phyloP scores from a whole-genome alignment of 2,797 vertebrate genomes.

The Manis crassicaudata region DNA sequence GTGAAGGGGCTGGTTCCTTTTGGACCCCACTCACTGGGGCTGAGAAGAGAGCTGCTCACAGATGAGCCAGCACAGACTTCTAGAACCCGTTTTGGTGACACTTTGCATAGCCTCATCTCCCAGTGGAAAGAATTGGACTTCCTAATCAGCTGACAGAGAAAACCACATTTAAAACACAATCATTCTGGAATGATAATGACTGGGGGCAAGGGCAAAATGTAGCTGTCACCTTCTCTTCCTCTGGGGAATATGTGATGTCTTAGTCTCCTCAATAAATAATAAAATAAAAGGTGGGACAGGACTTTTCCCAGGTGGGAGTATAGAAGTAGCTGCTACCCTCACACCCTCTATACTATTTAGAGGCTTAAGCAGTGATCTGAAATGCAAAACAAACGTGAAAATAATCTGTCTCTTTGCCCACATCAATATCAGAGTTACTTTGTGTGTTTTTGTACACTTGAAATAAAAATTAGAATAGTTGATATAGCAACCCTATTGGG shows the following conservation, averaged over 20 bases:
- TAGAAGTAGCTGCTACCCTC: background rate
- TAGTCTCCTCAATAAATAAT: conserved; percentile 54
- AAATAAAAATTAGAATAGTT: conserved; percentile 8
- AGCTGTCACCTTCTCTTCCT: background rate
- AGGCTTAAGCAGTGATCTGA: background rate
- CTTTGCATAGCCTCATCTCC: background rate
- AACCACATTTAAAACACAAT: background rate
- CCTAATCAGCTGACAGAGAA: background rate
- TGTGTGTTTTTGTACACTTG: background rate
- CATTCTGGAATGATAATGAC: background rate
- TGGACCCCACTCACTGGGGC: accelerated
- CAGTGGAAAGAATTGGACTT: accelerated
- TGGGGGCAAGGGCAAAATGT: background rate
- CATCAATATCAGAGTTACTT: background rate
- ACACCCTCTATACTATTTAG: background rate
- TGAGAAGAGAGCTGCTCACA: background rate
- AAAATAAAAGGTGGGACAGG: background rate
- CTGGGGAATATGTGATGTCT: conserved; percentile 43
- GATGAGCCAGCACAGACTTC: background rate
- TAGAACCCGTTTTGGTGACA: background rate
- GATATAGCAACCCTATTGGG: background rate
- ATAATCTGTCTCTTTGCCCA: background rate
- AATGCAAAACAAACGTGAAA: conserved; percentile 39
- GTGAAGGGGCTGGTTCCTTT: background rate
- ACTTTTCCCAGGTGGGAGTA: background rate